Percentiles rank a stretch among this genome's conserved stretches.
Evolutionary conservation across 2,113 vertebrate genomes (phyloP).

Genomic region (Atractosteus spatula): DNA sequence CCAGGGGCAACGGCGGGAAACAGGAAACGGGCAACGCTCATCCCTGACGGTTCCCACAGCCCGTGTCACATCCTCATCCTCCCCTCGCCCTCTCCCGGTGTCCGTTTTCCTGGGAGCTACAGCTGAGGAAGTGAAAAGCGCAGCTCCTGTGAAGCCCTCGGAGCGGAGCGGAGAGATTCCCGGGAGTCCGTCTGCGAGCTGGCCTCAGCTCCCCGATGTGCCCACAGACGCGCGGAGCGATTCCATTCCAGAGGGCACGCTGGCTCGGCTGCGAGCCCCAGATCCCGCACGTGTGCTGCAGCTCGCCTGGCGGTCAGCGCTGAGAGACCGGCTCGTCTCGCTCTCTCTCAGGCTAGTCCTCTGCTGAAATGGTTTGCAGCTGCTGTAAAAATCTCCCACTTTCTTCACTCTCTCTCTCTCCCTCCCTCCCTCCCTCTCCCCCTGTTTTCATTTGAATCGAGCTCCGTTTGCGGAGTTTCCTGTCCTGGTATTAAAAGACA

Average conservation of each 20-base stretch:
- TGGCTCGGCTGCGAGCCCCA: too few species aligned
- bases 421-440: constrained; percentile 50
- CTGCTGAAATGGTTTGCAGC: constrained; percentile 79
- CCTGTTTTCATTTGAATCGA: constrained; percentile 80
- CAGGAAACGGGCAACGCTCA: constrained; percentile 57
- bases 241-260: too few species aligned
- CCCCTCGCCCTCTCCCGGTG: constrained; percentile 39
- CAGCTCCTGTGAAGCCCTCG: too few species aligned
- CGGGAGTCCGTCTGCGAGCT: too few species aligned
- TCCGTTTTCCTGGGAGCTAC: background rate
- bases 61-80: constrained; percentile 41
- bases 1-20: constrained; percentile 42
- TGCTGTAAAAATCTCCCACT: constrained; percentile 78
- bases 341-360: constrained; percentile 58
- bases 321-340: constrained; percentile 21
- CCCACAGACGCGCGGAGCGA: too few species aligned
- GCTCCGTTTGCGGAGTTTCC: constrained; percentile 77
- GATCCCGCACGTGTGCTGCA: too few species aligned
- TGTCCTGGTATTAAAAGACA: constrained; percentile 75
- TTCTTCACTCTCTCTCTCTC: constrained; percentile 49
- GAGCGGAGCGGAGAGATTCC: too few species aligned
- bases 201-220: too few species aligned
- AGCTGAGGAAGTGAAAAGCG: too few species aligned
- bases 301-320: too few species aligned
- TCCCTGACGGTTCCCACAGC: constrained; percentile 60